Percentiles rank a stretch among this genome's conserved stretches.
phyloP scores from a whole-genome alignment of 53 echinoderm and acorn worm genomes.

The Temnopleurus reevesii region DNA sequence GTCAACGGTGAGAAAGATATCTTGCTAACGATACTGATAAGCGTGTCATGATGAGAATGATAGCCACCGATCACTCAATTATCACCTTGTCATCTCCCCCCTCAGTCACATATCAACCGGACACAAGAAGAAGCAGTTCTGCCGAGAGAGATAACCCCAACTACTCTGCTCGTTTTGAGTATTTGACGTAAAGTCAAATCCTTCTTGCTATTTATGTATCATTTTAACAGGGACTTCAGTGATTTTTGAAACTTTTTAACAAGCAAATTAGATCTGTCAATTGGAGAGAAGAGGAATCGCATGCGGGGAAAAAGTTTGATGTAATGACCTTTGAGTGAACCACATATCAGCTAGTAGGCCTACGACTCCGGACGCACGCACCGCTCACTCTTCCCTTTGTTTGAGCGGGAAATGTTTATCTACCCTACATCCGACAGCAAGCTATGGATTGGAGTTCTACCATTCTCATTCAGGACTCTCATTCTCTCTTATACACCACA shows the following conservation, averaged over 20 bases:
- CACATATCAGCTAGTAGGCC: background rate
- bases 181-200: too few relatives aligned
- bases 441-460: background rate
- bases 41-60: slow-evolving; percentile 9
- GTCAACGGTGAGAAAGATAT: background rate
- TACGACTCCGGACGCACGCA: slow-evolving; percentile 42
- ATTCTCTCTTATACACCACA: background rate
- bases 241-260: too few relatives aligned
- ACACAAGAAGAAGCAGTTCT: too few relatives aligned
- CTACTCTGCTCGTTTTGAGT: too few relatives aligned
- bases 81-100: background rate
- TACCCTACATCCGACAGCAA: slow-evolving; percentile 45
- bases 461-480: background rate
- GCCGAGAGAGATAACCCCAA: too few relatives aligned
- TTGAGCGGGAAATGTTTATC: slow-evolving; percentile 47
- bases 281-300: too few relatives aligned
- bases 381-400: slow-evolving; percentile 38
- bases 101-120: too few relatives aligned
- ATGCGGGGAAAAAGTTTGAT: background rate
- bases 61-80: slow-evolving; percentile 1
- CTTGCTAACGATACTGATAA: background rate
- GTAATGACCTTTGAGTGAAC: slow-evolving; percentile 24
- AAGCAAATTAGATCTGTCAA: too few relatives aligned
- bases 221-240: too few relatives aligned
- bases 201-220: too few relatives aligned